Evolutionary conservation across 1,140 invertebrate species (phyloP).

Genomic region (Hormaphis cornu): DNA sequence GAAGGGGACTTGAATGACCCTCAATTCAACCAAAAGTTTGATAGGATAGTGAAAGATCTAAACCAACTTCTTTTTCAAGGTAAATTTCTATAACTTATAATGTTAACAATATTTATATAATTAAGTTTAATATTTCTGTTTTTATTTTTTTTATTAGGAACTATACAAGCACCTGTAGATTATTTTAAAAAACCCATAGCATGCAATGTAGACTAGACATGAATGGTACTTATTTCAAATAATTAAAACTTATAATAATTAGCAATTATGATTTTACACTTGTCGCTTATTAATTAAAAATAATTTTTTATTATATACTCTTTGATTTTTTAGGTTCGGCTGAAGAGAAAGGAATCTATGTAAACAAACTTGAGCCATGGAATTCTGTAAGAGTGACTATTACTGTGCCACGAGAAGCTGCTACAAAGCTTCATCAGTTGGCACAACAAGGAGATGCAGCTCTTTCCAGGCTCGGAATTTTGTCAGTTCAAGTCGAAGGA

Average conservation of each 20-base stretch:
- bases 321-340: conserved; percentile 13
- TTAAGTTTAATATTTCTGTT: conserved; percentile 15
- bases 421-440: conserved; percentile 73
- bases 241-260: neutral
- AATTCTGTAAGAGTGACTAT: conserved; percentile 94
- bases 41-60: conserved; percentile 56
- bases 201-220: conserved; percentile 33
- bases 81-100: conserved; percentile 39
- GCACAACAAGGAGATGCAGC: conserved; percentile 79
- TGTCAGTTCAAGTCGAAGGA: conserved; percentile 91
- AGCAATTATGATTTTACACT: neutral
- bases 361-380: conserved; percentile 92
- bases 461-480: conserved; percentile 80
- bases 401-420: conserved; percentile 90
- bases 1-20: conserved; percentile 69
- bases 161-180: conserved; percentile 31
- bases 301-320: neutral
- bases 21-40: conserved; percentile 58
- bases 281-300: neutral
- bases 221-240: conserved; percentile 24
- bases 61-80: conserved; percentile 59
- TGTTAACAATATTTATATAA: neutral
- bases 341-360: conserved; percentile 36
- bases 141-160: conserved; percentile 32
- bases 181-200: conserved; percentile 31